Evolutionary conservation across 2,113 vertebrate genomes (phyloP), one percentile per base, ranked within the genome.

Genomic region (Daubentonia madagascariensis): DNA sequence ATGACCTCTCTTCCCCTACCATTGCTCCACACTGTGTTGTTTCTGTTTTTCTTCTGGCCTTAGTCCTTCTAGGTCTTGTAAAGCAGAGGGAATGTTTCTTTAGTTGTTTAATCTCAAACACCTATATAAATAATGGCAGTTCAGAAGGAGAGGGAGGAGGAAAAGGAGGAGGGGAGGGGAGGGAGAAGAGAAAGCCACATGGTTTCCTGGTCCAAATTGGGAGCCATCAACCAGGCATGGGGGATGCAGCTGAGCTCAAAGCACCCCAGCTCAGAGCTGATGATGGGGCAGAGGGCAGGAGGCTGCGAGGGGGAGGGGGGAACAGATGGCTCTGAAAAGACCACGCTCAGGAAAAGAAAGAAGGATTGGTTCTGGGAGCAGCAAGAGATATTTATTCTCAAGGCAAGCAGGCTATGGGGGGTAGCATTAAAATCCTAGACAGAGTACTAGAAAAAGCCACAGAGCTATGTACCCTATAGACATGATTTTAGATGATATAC

Each of bases 81-180:
- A 89, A 89, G 70, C 68, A 90, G 40, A 85, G 63, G 28, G 32
- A 59, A 30, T 95, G 8, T 20, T 88, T 70, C 35, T 54, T 76
- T 20, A 67, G 52, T 83, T 89, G 43, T 96, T 97, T 54, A 85
- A 94, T 96, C 86, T 96, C 57, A 87, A 96, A 94, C 87, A 92
- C 94, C 89, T 96, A 94, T 37, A 97, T 94, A 97, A 98, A 97
- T 96, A 95, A 93, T 63, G 73, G 52, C 57, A 83, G 50, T 93
- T 94, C 76, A 79, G 91, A 87, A 67, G 52, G 79, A 92, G 37
- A 85, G 13, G 35, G 91, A 70, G 35, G 45, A 94, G 48, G 43
- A 48, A 37, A 40, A 89, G 67, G 13, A 48, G 9, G 35, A 76
- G 67, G 72, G 63, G 18, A 52, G 50, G 37, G 5, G n/a, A 16